Evolutionary conservation across 2,113 vertebrate species (phyloP), one percentile per base, ranked within the genome.

Genomic region (Cairina moschata): DNA sequence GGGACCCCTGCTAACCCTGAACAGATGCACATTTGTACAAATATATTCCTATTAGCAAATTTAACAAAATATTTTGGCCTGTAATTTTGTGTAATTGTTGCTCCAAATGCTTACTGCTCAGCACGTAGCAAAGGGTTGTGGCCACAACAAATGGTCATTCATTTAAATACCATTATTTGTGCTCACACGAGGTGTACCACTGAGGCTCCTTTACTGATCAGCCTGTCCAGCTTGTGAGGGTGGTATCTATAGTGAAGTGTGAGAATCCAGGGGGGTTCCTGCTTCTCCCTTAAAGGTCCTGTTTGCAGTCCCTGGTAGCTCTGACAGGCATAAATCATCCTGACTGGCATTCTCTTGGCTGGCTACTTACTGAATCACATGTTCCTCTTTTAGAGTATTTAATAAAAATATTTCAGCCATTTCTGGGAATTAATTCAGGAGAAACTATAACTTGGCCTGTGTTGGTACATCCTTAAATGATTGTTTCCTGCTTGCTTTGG

Each of bases 131-230:
- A 83, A n/a, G 12, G 6, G 31, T 58, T 63, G 10, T 2, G 22
- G 48, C 38, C 15, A 9, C 28, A 78, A 52, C 18, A 50, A n/a
- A 68, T 48, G 46, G 46, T 48, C 9, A 20, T 58, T 87, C 20
- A 36, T 84, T 91, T 63, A 90, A 29, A 62, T 60, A 58, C 9
- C 50, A 34, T 20, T 26, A 32, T 15, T 60, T 58, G 42, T 87
- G 21, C 32, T 88, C 5, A 6, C 9, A 0, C 2, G 38, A 48
- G 23, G 13, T 10, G 12, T 13, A 4, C 10, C 1, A 5, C 38
- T 25, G 28, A 28, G 71, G 6, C 17, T 50, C 2, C 1, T 72
- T 73, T 60, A 56, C 58, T 20, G 13, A 54, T 65, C 21, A 16
- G 42, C 31, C 29, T 44, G 44, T 32, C 23, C 21, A 6, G 18